phyloP scores from a whole-genome alignment of 1,140 invertebrate species.

The Formica selysi region DNA sequence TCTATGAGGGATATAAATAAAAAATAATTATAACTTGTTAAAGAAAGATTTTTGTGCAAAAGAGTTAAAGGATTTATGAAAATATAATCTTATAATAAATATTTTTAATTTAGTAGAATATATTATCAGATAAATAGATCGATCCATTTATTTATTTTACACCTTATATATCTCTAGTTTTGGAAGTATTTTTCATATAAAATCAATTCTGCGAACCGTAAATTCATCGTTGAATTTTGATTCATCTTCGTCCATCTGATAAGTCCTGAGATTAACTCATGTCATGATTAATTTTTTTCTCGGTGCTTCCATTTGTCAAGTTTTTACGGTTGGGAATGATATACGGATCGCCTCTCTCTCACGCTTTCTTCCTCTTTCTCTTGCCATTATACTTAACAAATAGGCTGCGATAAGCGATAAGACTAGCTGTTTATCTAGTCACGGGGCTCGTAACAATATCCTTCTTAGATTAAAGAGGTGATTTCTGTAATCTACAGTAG shows the following conservation, averaged over 20 bases:
- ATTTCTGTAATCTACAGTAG: conserved; percentile 37
- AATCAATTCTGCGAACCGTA: neutral
- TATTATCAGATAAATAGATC: neutral
- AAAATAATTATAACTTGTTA: neutral
- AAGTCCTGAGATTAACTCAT: conserved; percentile 13
- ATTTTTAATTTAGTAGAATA: neutral
- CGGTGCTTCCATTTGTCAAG: conserved; percentile 26
- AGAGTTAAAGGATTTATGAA: neutral
- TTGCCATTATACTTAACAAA: conserved; percentile 37
- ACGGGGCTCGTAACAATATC: conserved; percentile 39
- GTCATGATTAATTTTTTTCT: conserved; percentile 51
- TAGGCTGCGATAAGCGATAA: conserved; percentile 53
- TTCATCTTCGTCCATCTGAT: conserved; percentile 41
- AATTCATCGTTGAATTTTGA: conserved; percentile 42
- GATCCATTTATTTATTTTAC: neutral
- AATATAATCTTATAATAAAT: neutral
- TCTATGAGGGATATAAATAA: neutral
- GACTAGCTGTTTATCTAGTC: conserved; percentile 51
- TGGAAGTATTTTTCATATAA: neutral
- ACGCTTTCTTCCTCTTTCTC: conserved; percentile 43
- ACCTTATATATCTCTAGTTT: neutral
- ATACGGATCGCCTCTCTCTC: conserved; percentile 38
- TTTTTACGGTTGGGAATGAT: conserved; percentile 40
- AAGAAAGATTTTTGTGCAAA: neutral
- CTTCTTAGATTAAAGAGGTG: conserved; percentile 40